These are phyloP conservation scores for Linnaemya tessellans DNA, from an alignment of 2,888 invertebrate genomes.

Conservation along the genomic window DNA sequence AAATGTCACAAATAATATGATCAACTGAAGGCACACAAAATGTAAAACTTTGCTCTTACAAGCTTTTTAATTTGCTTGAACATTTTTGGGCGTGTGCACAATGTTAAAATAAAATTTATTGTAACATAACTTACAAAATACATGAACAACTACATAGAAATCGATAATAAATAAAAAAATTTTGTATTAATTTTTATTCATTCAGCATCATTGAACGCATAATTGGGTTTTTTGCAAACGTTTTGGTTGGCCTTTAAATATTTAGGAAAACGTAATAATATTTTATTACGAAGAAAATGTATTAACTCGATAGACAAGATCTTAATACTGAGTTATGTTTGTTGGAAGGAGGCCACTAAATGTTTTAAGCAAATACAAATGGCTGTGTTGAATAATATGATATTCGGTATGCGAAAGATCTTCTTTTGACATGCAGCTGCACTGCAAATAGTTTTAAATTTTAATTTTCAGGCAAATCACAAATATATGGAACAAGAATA, in stretches of 20 bases:
- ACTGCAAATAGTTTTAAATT: too few species aligned
- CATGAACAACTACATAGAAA: neutral
- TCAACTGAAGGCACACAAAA: neutral
- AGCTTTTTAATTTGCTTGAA: neutral
- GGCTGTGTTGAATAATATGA: too few species aligned
- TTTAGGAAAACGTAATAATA: neutral
- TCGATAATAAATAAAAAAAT: neutral
- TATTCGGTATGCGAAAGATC: too few species aligned
- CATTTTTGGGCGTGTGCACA: slow-evolving; percentile 43
- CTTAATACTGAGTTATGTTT: neutral
- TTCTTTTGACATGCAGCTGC: too few species aligned
- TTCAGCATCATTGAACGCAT: slow-evolving; percentile 49
- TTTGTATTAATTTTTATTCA: neutral
- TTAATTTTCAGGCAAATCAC: too few species aligned
- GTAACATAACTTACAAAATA: slow-evolving; percentile 28
- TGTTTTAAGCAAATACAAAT: too few species aligned
- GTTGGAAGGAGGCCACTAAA: too few species aligned
- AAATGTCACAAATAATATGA: neutral
- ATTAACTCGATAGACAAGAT: neutral
- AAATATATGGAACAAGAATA: too few species aligned
- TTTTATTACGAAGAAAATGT: neutral
- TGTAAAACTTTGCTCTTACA: neutral
- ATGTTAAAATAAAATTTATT: slow-evolving; percentile 40
- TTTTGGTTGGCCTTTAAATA: slow-evolving; percentile 37
- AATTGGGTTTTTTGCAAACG: slow-evolving; percentile 1